Evolutionary conservation across 2,888 invertebrate genomes (phyloP).

Genomic region (Synergus umbraculus): DNA sequence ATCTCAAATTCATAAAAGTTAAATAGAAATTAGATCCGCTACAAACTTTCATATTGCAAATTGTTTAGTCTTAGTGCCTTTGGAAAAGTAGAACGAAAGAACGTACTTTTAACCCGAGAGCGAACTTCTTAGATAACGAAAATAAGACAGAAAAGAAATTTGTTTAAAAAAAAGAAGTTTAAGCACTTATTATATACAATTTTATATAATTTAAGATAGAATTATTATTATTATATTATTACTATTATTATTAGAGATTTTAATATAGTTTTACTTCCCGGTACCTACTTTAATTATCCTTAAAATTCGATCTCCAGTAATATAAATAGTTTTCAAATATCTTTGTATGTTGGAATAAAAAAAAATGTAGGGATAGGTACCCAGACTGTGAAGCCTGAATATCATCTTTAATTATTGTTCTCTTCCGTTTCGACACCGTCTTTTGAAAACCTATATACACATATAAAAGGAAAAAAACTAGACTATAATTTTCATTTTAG

Average conservation of each 20-base stretch:
- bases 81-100: conserved; percentile 9
- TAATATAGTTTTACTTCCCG: background rate
- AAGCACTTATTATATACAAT: background rate
- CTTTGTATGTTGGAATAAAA: background rate
- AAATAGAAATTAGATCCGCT: background rate
- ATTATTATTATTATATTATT: too few species aligned
- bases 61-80: conserved; percentile 39
- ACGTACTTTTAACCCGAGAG: background rate
- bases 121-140: background rate
- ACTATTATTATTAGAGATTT: background rate
- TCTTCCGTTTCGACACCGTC: background rate
- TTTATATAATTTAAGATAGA: background rate
- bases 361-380: background rate
- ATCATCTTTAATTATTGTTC: background rate
- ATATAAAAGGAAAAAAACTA: background rate
- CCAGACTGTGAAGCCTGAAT: background rate
- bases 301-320: conserved; percentile 14
- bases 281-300: background rate
- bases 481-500: background rate
- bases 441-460: background rate
- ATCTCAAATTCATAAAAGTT: background rate
- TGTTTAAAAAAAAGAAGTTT: background rate
- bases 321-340: background rate
- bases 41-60: conserved; percentile 9
- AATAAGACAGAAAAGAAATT: background rate